phyloP scores from a whole-genome alignment of 1,140 invertebrate species.

The Drosophila neocordata region DNA sequence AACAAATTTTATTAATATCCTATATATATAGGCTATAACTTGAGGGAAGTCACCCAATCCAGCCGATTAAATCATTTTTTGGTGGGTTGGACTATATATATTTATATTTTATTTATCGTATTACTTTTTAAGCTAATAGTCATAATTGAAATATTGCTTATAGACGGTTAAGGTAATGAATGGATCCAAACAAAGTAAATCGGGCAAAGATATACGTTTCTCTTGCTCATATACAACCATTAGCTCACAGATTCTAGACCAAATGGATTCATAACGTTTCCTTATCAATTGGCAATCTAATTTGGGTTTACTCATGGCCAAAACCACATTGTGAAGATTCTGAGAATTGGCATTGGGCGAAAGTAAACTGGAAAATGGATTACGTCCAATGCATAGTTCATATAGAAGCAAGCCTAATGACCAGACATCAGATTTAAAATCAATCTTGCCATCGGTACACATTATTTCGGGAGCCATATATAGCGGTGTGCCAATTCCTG shows the following conservation, averaged over 20 bases:
- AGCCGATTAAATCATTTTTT: too few species aligned
- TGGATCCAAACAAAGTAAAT: constrained; percentile 49
- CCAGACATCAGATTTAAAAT: constrained; percentile 91
- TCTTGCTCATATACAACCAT: constrained; percentile 67
- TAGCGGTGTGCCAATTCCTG: constrained; percentile 87
- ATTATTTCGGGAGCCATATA: constrained; percentile 93
- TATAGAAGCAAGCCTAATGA: constrained; percentile 91
- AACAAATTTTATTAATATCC: neutral
- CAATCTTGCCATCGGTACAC: constrained; percentile 85
- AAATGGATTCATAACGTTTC: constrained; percentile 48
- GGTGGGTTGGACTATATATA: too few species aligned
- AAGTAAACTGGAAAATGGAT: constrained; percentile 86
- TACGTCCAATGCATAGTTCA: constrained; percentile 86
- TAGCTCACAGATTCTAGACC: constrained; percentile 58
- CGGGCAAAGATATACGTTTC: constrained; percentile 59
- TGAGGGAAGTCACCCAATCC: too few species aligned
- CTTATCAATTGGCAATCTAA: constrained; percentile 59
- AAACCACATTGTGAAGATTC: constrained; percentile 53
- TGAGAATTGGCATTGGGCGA: constrained; percentile 21
- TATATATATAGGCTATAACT: too few species aligned
- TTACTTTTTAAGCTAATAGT: constrained; percentile 41
- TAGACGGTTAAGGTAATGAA: constrained; percentile 57
- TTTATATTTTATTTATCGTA: neutral
- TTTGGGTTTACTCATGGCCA: constrained; percentile 39
- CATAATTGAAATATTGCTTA: constrained; percentile 68